Base-by-base conservation (phyloP, 2,797 vertebrate genomes). In the Australoheros facetus region DNA sequence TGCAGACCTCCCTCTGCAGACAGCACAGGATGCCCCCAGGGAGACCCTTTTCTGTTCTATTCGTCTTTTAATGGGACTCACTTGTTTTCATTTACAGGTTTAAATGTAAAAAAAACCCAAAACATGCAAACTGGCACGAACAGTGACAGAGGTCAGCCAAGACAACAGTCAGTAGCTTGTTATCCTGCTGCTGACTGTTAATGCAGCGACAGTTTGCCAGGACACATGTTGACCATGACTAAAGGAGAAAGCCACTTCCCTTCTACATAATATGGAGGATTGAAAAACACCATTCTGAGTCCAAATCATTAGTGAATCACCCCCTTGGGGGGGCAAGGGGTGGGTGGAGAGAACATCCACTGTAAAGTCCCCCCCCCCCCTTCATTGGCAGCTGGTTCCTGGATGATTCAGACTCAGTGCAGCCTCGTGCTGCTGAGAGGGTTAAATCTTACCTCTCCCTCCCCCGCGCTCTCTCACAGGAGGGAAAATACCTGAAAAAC, bases 211-310 rank as follows among this genome's bases (percentile, higher is more conserved):
- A 3, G 3, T 60, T n/a, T 60, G 34, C 32, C 19, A 8, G 39
- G 30, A 76, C 56, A 69, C 71, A 53, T 81, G 82, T 60, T 87
- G 73, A 88, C 73, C 30, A 39, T 70, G 77, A 72, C 71, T n/a
- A 28, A 81, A 7, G 12, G 37, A 82, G 34, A 66, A 56, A 75
- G 72, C 42, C 39, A 4, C 57, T 70, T 64, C 56, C 70, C 19
- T 14, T 37, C 13, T 81, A 80, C 90, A 86, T 85, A 80, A 56
- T 5, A 39, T 58, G 53, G 14, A 21, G 48, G 10, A 59, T 7
- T 80, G 73, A 59, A 80, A 83, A 83, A 73, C 54, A 19, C 73
- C 21, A 11, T 80, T 23, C 13, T 3, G 19, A 37, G 48, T 37
- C 45, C 70, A 77, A 42, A 60, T 53, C 60, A 51, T 73, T 19